phyloP scores from a whole-genome alignment of 2,113 vertebrate species.

The Clupea harengus region DNA sequence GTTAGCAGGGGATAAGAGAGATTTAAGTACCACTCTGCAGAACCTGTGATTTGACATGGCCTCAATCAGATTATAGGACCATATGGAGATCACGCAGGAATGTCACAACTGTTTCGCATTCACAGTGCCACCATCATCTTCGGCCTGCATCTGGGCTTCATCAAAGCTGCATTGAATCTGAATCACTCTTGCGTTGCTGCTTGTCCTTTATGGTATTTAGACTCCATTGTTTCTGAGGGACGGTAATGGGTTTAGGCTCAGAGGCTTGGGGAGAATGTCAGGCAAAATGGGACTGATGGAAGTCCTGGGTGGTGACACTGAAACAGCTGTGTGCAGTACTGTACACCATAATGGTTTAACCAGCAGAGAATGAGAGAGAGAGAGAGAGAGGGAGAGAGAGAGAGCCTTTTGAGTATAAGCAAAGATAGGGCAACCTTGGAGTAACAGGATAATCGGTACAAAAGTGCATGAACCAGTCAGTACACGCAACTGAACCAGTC shows the following conservation, averaged over 20 bases:
- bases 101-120: not conserved
- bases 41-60: not conserved
- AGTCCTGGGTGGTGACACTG: not conserved
- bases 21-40: not conserved
- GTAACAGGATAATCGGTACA: not conserved
- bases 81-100: constrained; percentile 2
- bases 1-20: not conserved
- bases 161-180: not conserved
- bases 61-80: not conserved
- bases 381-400: not conserved
- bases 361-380: not conserved
- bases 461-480: not conserved
- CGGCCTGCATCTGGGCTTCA: not conserved
- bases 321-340: not conserved
- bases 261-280: not conserved
- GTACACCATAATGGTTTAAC: not conserved
- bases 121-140: not conserved
- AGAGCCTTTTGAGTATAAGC: not conserved
- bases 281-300: not conserved
- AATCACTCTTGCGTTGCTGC: not conserved
- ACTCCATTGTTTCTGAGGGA: not conserved
- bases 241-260: not conserved
- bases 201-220: not conserved
- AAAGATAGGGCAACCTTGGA: not conserved
- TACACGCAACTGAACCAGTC: too few relatives aligned